Evolutionary conservation across 1,140 invertebrate species (phyloP).

Genomic region (Trichonephila clavata): DNA sequence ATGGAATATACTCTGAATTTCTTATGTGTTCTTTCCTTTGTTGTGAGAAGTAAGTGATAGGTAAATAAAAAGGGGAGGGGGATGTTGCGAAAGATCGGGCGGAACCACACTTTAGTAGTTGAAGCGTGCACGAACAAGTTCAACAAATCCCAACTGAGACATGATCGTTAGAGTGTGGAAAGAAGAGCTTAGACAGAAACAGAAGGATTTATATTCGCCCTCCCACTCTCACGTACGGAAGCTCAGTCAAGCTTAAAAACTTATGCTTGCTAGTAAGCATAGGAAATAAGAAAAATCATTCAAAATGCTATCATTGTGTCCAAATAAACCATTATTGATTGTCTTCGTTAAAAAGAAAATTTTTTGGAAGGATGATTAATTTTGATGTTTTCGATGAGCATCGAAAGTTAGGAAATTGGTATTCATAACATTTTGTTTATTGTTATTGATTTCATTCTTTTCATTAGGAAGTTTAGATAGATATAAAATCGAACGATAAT

Average conservation of each 20-base stretch:
- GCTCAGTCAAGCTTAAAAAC: background rate
- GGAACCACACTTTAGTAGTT: conserved; percentile 50
- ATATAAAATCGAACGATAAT: too few relatives aligned
- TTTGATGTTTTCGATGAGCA: too few relatives aligned
- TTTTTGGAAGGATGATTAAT: background rate
- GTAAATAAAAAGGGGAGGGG: conserved; percentile 3
- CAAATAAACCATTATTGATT: background rate
- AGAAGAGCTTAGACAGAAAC: conserved; percentile 41
- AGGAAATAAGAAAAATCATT: background rate
- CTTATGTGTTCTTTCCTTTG: background rate
- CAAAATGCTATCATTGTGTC: background rate
- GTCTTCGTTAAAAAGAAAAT: background rate
- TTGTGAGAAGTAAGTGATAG: background rate
- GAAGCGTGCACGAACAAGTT: conserved; percentile 57
- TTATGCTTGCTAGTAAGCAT: background rate
- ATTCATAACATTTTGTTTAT: too few relatives aligned
- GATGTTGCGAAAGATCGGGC: conserved; percentile 22
- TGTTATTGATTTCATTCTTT: too few relatives aligned
- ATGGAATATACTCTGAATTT: background rate
- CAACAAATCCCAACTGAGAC: conserved; percentile 52
- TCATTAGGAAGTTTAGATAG: too few relatives aligned
- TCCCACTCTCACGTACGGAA: background rate
- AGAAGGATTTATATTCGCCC: conserved; percentile 31
- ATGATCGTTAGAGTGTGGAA: conserved; percentile 54
- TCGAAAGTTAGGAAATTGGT: too few relatives aligned